Evolutionary conservation across 1,140 invertebrate species (phyloP), one percentile per base, ranked within the genome.

Genomic region (Procambarus clarkii): DNA sequence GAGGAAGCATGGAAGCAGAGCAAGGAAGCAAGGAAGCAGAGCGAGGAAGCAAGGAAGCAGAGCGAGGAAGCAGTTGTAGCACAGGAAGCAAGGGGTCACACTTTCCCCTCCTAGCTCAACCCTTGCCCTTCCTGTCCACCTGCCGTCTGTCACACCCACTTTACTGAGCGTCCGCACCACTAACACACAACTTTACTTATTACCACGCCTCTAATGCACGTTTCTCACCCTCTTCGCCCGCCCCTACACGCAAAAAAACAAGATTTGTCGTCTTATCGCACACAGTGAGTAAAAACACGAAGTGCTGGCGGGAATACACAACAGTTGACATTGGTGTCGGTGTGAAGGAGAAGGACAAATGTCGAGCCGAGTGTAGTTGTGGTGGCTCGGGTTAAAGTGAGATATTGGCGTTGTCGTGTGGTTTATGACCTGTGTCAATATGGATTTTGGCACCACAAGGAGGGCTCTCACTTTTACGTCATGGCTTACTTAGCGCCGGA

Each of bases 381-480:
- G 69, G 69, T 34, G 69, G n/a, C n/a, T 74, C 34, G 69, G 24
- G 69, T 74, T 7, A 74, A 44, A n/a, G 69, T 74, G 69, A 15
- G 69, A 34, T 74, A 34, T 5, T 34, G 69, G 69, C 69, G n/a
- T 7, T 74, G 69, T 34, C 15, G 3, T 11, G 7, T 24, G 69
- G 5, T 74, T 74, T 74, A 74, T 74, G 69, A 74, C 69, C 69
- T 74, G n/a, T 74, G 69, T 74, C 24, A 74, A 24, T 74, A 74
- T 34, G 24, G 69, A 74, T 74, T 74, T 34, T 34, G 69, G 69
- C 24, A 74, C 7, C 69, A 74, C 60, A 64, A 64, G 60, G 13
- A 64, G 4, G 60, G 13, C 18, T 64, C 60, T 64, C 60, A 64
- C 13, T 64, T 64, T 64, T 64, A 64, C 60, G 18, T 18, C 60